A percentile compares a stretch with the other conserved stretches of the same genome.
phyloP scores from a whole-genome alignment of 2,888 invertebrate genomes.

The Apamea epomidion region DNA sequence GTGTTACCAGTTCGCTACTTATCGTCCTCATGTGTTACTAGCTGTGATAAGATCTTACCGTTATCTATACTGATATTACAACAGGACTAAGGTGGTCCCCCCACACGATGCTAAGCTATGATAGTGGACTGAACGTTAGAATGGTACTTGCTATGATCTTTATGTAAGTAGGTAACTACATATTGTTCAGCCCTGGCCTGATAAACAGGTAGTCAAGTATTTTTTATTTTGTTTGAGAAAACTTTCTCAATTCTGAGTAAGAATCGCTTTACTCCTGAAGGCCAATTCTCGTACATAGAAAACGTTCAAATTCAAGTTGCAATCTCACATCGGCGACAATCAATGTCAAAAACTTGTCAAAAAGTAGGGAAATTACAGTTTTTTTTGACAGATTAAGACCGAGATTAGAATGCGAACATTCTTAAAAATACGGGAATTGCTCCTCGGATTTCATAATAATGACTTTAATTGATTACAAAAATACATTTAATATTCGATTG shows the following conservation, averaged over 20 bases:
- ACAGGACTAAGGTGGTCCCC: conserved; percentile 37
- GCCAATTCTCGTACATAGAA: neutral
- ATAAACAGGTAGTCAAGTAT: neutral
- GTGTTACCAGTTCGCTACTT: conserved; percentile 28
- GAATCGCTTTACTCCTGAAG: neutral
- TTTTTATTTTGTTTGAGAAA: neutral
- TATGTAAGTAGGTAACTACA: neutral
- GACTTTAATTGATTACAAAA: conserved; percentile 10
- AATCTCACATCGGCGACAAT: neutral
- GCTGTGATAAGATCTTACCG: conserved; percentile 46
- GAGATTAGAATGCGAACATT: neutral
- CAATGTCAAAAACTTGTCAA: neutral
- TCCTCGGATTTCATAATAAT: neutral
- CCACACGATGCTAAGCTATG: conserved; percentile 20
- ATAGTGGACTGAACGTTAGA: neutral
- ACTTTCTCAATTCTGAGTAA: neutral
- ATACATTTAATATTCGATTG: conserved; percentile 28
- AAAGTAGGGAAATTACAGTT: neutral
- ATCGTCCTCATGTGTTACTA: conserved; percentile 27
- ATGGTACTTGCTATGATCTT: neutral
- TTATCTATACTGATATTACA: conserved; percentile 54
- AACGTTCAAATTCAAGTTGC: neutral
- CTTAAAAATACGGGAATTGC: neutral
- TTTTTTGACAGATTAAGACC: neutral
- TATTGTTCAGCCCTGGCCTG: neutral